Base-by-base conservation (phyloP, 2,888 invertebrate genomes). In the Protophormia terraenovae region DNA sequence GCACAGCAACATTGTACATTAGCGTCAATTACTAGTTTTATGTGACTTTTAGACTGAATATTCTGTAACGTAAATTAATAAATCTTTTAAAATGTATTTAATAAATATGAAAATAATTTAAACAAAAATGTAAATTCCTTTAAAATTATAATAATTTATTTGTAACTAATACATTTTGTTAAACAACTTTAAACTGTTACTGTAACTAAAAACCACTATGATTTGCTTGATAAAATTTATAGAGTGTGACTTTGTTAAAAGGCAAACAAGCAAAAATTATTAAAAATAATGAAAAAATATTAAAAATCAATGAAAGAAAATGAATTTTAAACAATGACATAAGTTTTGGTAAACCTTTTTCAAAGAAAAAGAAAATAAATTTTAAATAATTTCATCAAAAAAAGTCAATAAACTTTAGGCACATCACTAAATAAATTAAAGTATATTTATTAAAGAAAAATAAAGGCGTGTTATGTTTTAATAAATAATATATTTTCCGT, bases 241-340 rank as follows among this genome's bases (percentile, higher is more conserved):
- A 58, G 82, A 82, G 82, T 85, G 78, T 60, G 78, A 82, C 81
- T 78, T 38, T 22, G 7, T 64, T 76, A n/a, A 41, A 60, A 58
- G 10, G 8, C 12, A 41, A 27, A 24, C 24, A 55, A 35, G 24
- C 35, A 58, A 53, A 38, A 69, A 29, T 3, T 69, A n/a, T 47
- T 1, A 14, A 29, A 66, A 62, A 32, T 10, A 45, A 14, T 2
- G 50, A n/a, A 47, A 24, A 22, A 24, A 7, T 53, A 10, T 53
- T 24, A 14, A 24, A 22, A 16, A 12, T 41, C 64, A n/a, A 64
- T 41, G 24, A n/a, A 45, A 64, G 24, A n/a, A 45, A 64, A 45
- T 45, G 6, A 2, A 29, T 24, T 50, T 53, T 53, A n/a, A 60
- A 32, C 35, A 69, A 64, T 66, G 55, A 76, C 45, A 73, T 38